A percentile compares a stretch with the other conserved stretches of the same genome.
These are phyloP conservation scores for Hyles euphorbiae DNA, from an alignment of 1,140 invertebrate species.

Conservation along the genomic window DNA sequence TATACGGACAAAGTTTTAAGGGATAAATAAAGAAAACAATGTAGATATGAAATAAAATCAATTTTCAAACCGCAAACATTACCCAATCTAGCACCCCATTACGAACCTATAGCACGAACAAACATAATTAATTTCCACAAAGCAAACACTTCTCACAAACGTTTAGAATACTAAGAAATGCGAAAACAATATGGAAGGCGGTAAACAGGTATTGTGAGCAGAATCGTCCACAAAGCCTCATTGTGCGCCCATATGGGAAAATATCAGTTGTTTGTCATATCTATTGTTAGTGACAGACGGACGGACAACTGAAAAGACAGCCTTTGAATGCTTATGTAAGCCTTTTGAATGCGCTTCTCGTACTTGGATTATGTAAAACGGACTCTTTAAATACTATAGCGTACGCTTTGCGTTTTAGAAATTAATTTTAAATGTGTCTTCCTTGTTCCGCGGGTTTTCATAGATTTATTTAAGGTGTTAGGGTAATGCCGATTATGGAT, in stretches of 20 bases:
- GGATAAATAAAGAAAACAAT: too few species aligned
- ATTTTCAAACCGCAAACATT: neutral
- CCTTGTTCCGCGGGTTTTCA: constrained; percentile 8
- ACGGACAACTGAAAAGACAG: constrained; percentile 71
- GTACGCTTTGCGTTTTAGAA: constrained; percentile 2
- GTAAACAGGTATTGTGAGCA: constrained; percentile 39
- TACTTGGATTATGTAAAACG: constrained; percentile 43
- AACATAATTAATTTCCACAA: constrained; percentile 13
- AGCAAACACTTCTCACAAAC: constrained; percentile 11
- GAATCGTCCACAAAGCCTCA: constrained; percentile 44
- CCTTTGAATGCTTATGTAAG: constrained; percentile 62
- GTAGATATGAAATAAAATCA: too few species aligned
- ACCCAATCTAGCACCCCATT: too few species aligned
- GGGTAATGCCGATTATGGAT: too few species aligned
- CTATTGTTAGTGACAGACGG: constrained; percentile 64
- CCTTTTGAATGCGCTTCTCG: constrained; percentile 31
- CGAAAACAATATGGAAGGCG: constrained; percentile 44
- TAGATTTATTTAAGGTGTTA: neutral
- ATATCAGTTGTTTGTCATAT: constrained; percentile 67
- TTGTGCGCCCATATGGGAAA: constrained; percentile 70
- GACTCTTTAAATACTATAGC: constrained; percentile 26
- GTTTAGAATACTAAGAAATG: constrained; percentile 31
- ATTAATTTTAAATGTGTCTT: constrained; percentile 13
- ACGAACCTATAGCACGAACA: too few species aligned
- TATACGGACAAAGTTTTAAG: too few species aligned